Evolutionary conservation across 1,140 invertebrate species (phyloP), one percentile per base, ranked within the genome.

Genomic region (Neuroterus valhalla): DNA sequence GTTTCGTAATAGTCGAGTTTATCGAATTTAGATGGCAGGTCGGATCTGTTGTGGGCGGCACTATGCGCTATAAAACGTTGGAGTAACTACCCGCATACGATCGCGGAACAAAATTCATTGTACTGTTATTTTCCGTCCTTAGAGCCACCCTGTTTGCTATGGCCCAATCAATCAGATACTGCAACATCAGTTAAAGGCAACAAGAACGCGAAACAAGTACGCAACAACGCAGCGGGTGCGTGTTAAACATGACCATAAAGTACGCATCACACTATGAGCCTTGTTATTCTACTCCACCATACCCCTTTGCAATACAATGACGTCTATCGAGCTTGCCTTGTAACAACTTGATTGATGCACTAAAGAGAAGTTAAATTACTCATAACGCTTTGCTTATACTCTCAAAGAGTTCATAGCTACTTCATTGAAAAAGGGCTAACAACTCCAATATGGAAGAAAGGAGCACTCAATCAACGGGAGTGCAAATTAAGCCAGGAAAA

Each of bases 171-270:
- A 82, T 83, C 81, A 81, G 80, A 66, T 72, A 70, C 55, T 48
- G 43, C 82, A 80, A 84, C 86, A 86, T 86, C 86, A 85, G 83
- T 86, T 86, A 86, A 76, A 78, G 78, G 82, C 81, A 86, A 87
- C 85, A 87, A 81, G 82, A 77, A 55, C 75, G 78, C 75, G 74
- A 76, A 82, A 86, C 86, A 86, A 86, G 81, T 86, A 80, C 78
- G 85, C 82, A 83, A 86, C 84, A 83, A 77, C 74, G 77, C 77
- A 80, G 70, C 78, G 68, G 66, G 78, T 71, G 52, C 84, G 70
- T 86, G 85, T 87, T 83, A 81, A 81, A 87, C 84, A 86, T 82
- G 86, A 85, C 81, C 81, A 82, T 87, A 87, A 87, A 87, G 82
- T 86, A 86, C 78, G 72, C 78, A 84, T 86, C 82, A 81, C 84